Evolutionary conservation across 2,888 invertebrate species (phyloP).

Genomic region (Pherbina coryleti): DNA sequence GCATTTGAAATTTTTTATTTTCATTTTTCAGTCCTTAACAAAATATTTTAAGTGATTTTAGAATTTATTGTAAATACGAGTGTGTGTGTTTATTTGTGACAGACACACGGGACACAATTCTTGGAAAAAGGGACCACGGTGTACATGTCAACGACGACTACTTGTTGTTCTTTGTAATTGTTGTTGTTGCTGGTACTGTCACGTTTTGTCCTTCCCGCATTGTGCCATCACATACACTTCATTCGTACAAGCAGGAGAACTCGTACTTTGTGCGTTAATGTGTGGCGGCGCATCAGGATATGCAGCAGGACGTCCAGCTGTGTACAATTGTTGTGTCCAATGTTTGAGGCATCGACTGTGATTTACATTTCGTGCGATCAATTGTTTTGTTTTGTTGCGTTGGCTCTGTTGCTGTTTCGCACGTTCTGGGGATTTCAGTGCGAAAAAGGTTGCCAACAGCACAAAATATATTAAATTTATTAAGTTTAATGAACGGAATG

Average conservation of each 20-base stretch:
- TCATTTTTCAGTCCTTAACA: neutral
- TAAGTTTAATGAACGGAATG: too few relatives aligned
- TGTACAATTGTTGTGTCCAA: neutral
- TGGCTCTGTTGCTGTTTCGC: too few relatives aligned
- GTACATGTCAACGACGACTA: neutral
- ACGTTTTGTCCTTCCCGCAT: constrained; percentile 1
- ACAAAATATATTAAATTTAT: too few relatives aligned
- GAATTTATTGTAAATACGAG: neutral
- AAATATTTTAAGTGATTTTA: neutral
- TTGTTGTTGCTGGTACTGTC: constrained; percentile 8
- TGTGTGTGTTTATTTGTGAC: neutral
- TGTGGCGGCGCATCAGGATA: neutral
- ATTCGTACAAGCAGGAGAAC: neutral
- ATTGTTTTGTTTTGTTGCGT: too few relatives aligned
- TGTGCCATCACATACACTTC: neutral
- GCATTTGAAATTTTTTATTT: neutral
- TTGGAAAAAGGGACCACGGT: neutral
- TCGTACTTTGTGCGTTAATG: neutral
- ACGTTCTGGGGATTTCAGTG: too few relatives aligned
- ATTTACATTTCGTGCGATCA: neutral
- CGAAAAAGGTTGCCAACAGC: too few relatives aligned
- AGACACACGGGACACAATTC: neutral
- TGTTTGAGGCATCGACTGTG: neutral
- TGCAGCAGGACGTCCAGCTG: constrained; percentile 7
- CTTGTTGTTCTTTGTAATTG: neutral